Conservation (phyloP, 1,140 invertebrate species). For the Oryzaephilus surinamensis region DNA sequence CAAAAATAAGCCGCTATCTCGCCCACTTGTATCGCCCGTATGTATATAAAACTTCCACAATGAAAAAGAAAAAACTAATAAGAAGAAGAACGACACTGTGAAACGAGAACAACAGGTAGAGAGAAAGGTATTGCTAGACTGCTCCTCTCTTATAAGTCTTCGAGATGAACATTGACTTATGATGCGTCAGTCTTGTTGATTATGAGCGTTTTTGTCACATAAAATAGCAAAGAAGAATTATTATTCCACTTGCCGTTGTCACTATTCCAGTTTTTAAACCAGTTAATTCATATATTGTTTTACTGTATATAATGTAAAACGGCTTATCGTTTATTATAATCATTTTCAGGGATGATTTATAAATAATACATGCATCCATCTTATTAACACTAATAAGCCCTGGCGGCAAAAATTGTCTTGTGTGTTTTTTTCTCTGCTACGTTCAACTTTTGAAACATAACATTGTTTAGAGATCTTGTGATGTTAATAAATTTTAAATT, state of each 20-base stretch:
- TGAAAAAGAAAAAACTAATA: too few species aligned
- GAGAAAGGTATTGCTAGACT: too few species aligned
- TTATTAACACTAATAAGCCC: constrained; percentile 7
- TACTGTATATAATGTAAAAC: constrained; percentile 7
- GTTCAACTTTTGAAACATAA: too few species aligned
- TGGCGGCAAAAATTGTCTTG: too few species aligned
- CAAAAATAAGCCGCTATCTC: constrained; percentile 13
- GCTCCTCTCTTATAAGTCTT: too few species aligned
- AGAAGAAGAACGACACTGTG: too few species aligned
- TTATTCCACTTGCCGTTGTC: constrained; percentile 22
- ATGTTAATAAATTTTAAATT: too few species aligned
- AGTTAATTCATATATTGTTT: constrained; percentile 24
- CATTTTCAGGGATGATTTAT: constrained; percentile 4
- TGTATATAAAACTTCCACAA: too few species aligned
- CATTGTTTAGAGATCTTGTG: too few species aligned
- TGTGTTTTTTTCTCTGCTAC: too few species aligned
- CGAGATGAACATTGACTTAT: constrained; percentile 12
- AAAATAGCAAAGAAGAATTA: constrained; percentile 22
- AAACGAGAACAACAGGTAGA: too few species aligned
- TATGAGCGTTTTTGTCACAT: constrained; percentile 19
- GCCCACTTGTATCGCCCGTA: too few species aligned
- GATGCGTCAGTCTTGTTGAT: constrained; percentile 15
- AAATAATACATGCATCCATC: constrained; percentile 7
- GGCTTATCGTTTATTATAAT: constrained; percentile 8
- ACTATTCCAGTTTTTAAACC: constrained; percentile 20